phyloP scores from a whole-genome alignment of 2,888 invertebrate genomes.

The Noctuana brunneofusca region DNA sequence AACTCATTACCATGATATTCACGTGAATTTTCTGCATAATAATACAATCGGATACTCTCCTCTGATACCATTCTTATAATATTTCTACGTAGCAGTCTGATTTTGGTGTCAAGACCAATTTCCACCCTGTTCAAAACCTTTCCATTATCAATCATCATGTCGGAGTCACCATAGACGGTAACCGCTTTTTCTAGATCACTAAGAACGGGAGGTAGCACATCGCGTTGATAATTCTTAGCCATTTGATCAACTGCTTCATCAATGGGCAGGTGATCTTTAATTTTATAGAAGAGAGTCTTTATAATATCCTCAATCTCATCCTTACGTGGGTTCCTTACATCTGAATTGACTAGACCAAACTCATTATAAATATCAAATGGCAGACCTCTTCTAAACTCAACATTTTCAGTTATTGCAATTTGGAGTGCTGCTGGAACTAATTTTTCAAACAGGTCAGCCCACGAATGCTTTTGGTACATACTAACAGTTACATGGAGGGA shows the following conservation, averaged over 20 bases:
- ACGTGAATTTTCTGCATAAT: slow-evolving; percentile 92
- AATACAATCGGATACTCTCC: slow-evolving; percentile 87
- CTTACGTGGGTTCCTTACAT: slow-evolving; percentile 70
- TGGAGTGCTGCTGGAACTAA: slow-evolving; percentile 89
- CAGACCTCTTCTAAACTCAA: slow-evolving; percentile 89
- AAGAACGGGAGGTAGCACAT: slow-evolving; percentile 92
- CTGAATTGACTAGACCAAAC: slow-evolving; percentile 87
- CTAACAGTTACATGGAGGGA: slow-evolving; percentile 97
- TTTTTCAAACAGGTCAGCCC: slow-evolving; percentile 94
- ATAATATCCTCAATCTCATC: slow-evolving; percentile 78
- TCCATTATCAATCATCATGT: slow-evolving; percentile 85
- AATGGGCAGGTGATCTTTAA: slow-evolving; percentile 84
- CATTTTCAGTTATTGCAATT: slow-evolving; percentile 86
- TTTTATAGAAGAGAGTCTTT: slow-evolving; percentile 80
- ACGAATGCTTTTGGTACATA: slow-evolving; percentile 94
- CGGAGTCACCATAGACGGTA: slow-evolving; percentile 89
- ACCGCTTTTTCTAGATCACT: slow-evolving; percentile 85
- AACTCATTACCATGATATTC: slow-evolving; percentile 93
- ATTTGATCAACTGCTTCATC: slow-evolving; percentile 94
- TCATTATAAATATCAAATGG: slow-evolving; percentile 90
- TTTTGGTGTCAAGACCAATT: slow-evolving; percentile 84
- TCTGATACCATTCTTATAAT: slow-evolving; percentile 85
- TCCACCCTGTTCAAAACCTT: slow-evolving; percentile 85
- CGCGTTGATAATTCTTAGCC: slow-evolving; percentile 92
- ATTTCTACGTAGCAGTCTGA: slow-evolving; percentile 83